These are phyloP conservation scores for Emydura subglobosa DNA, from an alignment of 2,113 vertebrate genomes.

Conservation along the genomic window DNA sequence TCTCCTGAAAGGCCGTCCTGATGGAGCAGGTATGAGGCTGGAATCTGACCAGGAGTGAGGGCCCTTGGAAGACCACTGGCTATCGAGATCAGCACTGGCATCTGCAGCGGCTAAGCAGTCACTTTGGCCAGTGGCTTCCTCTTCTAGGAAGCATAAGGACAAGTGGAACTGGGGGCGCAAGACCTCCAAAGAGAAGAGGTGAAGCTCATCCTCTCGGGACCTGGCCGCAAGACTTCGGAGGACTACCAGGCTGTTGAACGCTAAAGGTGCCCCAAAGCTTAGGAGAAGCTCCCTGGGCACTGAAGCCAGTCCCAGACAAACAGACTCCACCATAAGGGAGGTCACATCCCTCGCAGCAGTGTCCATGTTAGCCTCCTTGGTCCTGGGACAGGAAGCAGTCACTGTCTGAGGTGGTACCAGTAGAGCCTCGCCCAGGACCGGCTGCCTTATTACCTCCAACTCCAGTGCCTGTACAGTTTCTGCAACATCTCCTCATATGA, in stretches of 20 bases:
- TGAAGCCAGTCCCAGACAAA: not conserved
- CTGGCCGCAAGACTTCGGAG: not conserved
- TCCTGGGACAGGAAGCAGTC: not conserved
- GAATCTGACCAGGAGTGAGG: too few relatives aligned
- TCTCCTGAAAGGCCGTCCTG: too few relatives aligned
- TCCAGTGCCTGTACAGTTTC: too few relatives aligned
- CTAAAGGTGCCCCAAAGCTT: not conserved
- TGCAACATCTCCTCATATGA: not conserved
- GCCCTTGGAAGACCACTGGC: not conserved
- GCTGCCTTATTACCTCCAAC: not conserved
- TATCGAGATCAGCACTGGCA: not conserved
- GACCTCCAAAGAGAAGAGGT: not conserved
- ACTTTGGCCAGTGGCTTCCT: too few relatives aligned
- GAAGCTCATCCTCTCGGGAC: not conserved
- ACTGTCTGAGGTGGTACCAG: not conserved
- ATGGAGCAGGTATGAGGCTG: too few relatives aligned
- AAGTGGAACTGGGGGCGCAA: not conserved
- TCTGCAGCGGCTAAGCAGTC: too few relatives aligned
- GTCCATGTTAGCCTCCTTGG: too few relatives aligned
- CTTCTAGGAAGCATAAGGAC: not conserved
- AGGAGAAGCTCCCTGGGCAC: not conserved
- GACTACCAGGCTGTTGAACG: not conserved
- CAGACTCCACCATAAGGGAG: not conserved
- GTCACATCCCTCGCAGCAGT: not conserved
- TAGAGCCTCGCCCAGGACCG: not conserved